Base-by-base conservation (phyloP, 2,888 invertebrate species). In the Phengaris alcon region DNA sequence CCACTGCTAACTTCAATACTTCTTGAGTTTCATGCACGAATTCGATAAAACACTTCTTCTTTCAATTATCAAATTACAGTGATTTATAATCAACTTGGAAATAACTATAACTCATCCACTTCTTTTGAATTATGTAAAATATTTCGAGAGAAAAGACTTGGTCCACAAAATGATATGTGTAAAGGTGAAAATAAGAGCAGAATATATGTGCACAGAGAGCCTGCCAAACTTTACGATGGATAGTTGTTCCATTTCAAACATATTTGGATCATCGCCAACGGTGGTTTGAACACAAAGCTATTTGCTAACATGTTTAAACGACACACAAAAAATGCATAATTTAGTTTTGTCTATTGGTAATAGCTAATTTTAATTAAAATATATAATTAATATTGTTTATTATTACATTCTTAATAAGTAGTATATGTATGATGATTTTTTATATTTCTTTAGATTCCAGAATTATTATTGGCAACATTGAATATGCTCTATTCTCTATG, bases 181-280 rank as follows among this genome's bases (percentile, higher is more conserved):
- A 88, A 89, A 89, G 88, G 88, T 90, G 88, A 89, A 88, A 88
- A 88, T 81, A 86, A 86, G 84, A 88, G 86, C 87, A 86, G 84
- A 84, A 85, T 82, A 82, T 81, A 79, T 78, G 82, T 84, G 84
- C 82, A 84, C 78, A 79, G 81, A 80, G 83, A 80, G 85, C 86
- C 82, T 92, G 92, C 93, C 92, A 93, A 93, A 90, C 84, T 86
- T 87, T 83, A 81, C 82, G 81, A 83, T 80, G 81, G 85, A 83
- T 83, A 82, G 84, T 83, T 81, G 80, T 84, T 85, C 82, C 84
- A 87, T 88, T 86, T 82, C 84, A 84, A 86, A 85, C 84, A 87
- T 82, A 82, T 79, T 88, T 92, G 91, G 90, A 87, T 15, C 68
- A 73, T 74, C 84, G 92, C 92, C 93, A 92, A 83, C 68, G 76